phyloP scores from a whole-genome alignment of 2,888 invertebrate genomes.

The Drosophila maculinotata region DNA sequence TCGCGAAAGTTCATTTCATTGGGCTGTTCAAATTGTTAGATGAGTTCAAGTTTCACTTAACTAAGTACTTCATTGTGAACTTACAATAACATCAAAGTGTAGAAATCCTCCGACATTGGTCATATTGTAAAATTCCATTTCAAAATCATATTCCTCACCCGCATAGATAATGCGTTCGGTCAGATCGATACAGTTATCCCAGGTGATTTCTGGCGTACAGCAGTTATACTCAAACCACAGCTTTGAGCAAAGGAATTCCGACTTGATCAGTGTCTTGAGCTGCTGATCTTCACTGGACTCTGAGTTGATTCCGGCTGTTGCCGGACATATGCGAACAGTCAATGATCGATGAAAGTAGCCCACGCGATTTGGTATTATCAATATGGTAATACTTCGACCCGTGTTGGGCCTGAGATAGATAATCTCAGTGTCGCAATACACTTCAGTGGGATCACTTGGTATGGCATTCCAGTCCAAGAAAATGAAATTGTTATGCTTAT shows the following conservation, averaged over 20 bases:
- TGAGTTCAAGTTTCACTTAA: too few species aligned
- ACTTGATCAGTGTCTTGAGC: slow-evolving; percentile 54
- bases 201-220: slow-evolving; percentile 67
- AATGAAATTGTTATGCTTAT: slow-evolving; percentile 70
- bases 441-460: slow-evolving; percentile 79
- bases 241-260: slow-evolving; percentile 66
- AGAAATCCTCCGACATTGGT: slow-evolving; percentile 76
- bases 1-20: slow-evolving; percentile 72
- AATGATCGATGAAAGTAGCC: slow-evolving; percentile 73
- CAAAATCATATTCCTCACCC: slow-evolving; percentile 69
- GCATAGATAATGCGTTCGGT: slow-evolving; percentile 63
- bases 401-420: slow-evolving; percentile 80
- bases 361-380: slow-evolving; percentile 76
- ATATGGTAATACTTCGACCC: slow-evolving; percentile 73
- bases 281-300: slow-evolving; percentile 42
- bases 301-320: neutral
- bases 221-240: slow-evolving; percentile 79
- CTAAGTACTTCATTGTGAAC: slow-evolving; percentile 9
- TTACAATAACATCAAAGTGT: slow-evolving; percentile 79
- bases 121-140: slow-evolving; percentile 74
- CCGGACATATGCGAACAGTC: slow-evolving; percentile 75
- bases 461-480: slow-evolving; percentile 81
- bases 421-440: slow-evolving; percentile 78
- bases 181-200: slow-evolving; percentile 62
- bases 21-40: slow-evolving; percentile 43